Conservation (phyloP, 2,113 vertebrate species). For the Pseudopipra pipra region DNA sequence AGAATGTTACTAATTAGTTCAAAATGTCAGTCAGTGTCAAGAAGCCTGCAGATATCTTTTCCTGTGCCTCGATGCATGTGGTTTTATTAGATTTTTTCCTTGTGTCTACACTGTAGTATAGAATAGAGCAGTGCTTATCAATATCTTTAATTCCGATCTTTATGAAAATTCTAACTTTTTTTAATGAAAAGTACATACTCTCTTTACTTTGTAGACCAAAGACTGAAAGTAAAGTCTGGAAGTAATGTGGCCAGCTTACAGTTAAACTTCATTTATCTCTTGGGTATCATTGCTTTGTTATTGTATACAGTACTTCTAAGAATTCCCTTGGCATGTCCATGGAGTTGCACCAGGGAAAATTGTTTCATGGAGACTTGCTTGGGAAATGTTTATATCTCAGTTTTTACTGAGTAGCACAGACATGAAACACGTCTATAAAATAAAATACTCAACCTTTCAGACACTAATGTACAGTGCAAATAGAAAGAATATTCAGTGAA, state of each 20-base stretch:
- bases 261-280: constrained; percentile 5
- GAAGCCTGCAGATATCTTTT: not conserved
- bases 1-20: not conserved
- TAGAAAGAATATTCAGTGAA: not conserved
- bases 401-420: not conserved
- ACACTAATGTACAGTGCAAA: not conserved
- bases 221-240: not conserved
- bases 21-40: not conserved
- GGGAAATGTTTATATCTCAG: not conserved
- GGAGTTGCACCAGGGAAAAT: not conserved
- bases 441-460: not conserved
- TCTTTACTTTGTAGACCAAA: not conserved
- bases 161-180: not conserved
- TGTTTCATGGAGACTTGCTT: not conserved
- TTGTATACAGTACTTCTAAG: not conserved
- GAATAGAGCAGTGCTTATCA: not conserved
- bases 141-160: not conserved
- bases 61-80: not conserved
- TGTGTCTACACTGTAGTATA: not conserved
- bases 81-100: not conserved
- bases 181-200: not conserved
- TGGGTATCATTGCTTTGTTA: not conserved
- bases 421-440: not conserved
- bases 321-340: not conserved
- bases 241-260: not conserved